Conservation (phyloP, 2,888 invertebrate genomes). For the Tubulanus polymorphus region DNA sequence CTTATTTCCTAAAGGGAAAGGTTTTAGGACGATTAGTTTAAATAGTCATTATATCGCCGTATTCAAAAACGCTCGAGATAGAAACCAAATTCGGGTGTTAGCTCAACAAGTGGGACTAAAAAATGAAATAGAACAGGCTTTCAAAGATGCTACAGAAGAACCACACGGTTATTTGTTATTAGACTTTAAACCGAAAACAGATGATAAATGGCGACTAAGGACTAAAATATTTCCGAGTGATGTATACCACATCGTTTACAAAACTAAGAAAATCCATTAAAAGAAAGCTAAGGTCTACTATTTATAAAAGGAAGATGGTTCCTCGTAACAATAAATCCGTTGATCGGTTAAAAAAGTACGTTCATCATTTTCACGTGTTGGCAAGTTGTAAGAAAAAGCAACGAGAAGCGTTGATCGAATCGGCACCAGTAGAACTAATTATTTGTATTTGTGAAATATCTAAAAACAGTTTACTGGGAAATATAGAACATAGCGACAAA, state of each 20-base stretch:
- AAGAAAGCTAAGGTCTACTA: no score
- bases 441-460: not conserved
- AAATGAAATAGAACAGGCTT: conserved; percentile 9
- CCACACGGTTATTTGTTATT: conserved; percentile 12
- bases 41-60: conserved; percentile 13
- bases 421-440: not conserved
- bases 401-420: not conserved
- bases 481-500: not conserved
- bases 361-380: not conserved
- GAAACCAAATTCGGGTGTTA: conserved; percentile 8
- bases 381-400: not conserved
- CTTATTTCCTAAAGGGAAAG: conserved; percentile 14
- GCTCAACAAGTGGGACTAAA: conserved; percentile 14
- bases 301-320: no score
- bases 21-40: conserved; percentile 14
- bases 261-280: not conserved
- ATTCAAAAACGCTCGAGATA: conserved; percentile 13
- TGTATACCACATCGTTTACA: not conserved
- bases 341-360: not conserved
- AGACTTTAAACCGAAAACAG: conserved; percentile 10
- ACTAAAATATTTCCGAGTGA: conserved; percentile 11
- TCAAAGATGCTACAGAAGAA: conserved; percentile 12
- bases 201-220: conserved; percentile 14
- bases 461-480: not conserved
- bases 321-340: no score